These are phyloP conservation scores for Hanleya hanleyi DNA, from an alignment of 2,888 invertebrate genomes.

Conservation along the genomic window DNA sequence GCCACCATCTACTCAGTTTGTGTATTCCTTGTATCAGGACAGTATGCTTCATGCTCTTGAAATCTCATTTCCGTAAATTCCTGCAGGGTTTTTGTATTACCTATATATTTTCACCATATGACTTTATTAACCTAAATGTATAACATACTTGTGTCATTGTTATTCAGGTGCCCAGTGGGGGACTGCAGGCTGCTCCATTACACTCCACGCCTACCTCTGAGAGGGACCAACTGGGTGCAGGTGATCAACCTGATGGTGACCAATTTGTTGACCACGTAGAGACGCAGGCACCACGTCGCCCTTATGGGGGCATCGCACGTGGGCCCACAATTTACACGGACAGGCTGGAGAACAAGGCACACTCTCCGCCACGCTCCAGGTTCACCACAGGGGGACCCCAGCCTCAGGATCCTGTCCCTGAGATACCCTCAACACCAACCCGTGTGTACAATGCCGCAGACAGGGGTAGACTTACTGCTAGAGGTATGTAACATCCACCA, in stretches of 20 bases:
- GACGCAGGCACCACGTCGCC: neutral
- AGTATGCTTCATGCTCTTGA: too few species aligned
- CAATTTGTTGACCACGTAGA: conserved; percentile 1
- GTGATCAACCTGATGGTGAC: neutral
- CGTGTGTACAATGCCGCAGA: too few species aligned
- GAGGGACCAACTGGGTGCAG: too few species aligned
- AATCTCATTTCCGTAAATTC: too few species aligned
- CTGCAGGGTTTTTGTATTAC: too few species aligned
- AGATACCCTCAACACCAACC: too few species aligned
- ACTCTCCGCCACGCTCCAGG: neutral
- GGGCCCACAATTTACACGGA: neutral
- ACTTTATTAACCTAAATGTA: neutral
- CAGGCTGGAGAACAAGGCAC: neutral
- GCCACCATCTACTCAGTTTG: too few species aligned
- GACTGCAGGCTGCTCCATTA: neutral
- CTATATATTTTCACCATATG: neutral
- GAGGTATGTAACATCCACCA: too few species aligned
- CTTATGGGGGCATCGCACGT: neutral
- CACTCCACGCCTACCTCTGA: neutral
- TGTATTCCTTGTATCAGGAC: too few species aligned
- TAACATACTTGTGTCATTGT: neutral
- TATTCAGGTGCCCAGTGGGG: neutral
- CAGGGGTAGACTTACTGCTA: too few species aligned
- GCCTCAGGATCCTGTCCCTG: too few species aligned
- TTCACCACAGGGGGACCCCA: neutral